phyloP scores from a whole-genome alignment of 1,140 invertebrate species.

The Anthonomus grandis region DNA sequence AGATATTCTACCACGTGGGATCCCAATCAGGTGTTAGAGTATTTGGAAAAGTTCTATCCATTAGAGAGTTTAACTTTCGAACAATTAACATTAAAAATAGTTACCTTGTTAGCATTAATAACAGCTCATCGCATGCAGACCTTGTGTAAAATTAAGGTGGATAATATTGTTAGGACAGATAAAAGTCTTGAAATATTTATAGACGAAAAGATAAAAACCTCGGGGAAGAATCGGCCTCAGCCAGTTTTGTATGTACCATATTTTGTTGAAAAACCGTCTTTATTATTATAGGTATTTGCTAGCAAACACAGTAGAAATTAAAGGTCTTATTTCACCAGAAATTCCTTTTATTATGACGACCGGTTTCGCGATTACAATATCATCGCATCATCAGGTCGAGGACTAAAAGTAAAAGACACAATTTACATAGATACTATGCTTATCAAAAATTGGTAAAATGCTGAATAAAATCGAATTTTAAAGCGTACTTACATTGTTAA shows the following conservation, averaged over 20 bases:
- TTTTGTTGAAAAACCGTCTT: constrained; percentile 10
- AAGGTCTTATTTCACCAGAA: too few species aligned
- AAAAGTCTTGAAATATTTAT: constrained; percentile 9
- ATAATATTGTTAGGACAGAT: not conserved
- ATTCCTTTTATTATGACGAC: too few species aligned
- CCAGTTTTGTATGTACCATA: constrained; percentile 13
- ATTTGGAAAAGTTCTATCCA: constrained; percentile 2
- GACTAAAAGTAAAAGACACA: too few species aligned
- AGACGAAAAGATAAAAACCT: constrained; percentile 8
- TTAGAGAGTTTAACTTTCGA: constrained; percentile 8
- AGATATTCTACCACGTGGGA: constrained; percentile 17
- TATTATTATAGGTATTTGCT: too few species aligned
- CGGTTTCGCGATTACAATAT: too few species aligned
- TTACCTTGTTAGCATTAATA: not conserved
- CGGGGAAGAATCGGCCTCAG: constrained; percentile 8
- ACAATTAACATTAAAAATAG: not conserved
- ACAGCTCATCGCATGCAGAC: not conserved
- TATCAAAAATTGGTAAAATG: too few species aligned
- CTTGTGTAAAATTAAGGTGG: not conserved
- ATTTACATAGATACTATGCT: too few species aligned
- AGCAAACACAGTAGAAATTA: too few species aligned
- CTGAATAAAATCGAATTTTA: too few species aligned
- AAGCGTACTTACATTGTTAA: too few species aligned
- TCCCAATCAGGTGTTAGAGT: constrained; percentile 1
- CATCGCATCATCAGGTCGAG: too few species aligned